phyloP scores from a whole-genome alignment of 2,113 vertebrate genomes.

The Castor canadensis region DNA sequence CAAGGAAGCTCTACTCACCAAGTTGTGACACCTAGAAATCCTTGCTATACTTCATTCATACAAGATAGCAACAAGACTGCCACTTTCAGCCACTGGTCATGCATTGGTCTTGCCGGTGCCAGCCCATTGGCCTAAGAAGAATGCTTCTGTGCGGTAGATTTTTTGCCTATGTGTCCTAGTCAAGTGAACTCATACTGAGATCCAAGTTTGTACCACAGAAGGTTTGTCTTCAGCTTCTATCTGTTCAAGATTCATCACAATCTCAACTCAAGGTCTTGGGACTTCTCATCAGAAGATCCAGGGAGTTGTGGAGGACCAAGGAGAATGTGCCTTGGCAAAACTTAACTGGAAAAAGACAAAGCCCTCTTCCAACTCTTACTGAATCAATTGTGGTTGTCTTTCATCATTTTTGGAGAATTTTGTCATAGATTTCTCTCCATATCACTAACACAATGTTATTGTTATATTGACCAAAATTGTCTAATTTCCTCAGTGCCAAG shows the following conservation, averaged over 20 bases:
- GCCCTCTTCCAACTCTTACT: neutral
- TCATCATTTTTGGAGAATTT: slow-evolving; percentile 34
- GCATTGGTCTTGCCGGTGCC: neutral
- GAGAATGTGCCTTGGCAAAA: slow-evolving; percentile 58
- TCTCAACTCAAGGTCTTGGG: neutral
- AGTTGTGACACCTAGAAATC: slow-evolving; percentile 12
- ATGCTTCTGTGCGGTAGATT: neutral
- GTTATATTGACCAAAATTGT: slow-evolving; percentile 21
- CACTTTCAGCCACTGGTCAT: neutral
- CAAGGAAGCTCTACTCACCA: slow-evolving; percentile 58
- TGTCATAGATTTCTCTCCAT: neutral
- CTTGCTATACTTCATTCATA: slow-evolving; percentile 11
- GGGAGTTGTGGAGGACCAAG: neutral
- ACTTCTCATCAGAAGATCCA: neutral
- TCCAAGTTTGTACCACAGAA: neutral
- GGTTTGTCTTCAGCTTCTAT: neutral
- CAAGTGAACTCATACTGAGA: neutral
- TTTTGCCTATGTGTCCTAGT: neutral
- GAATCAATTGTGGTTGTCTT: slow-evolving; percentile 26
- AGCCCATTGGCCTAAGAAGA: neutral
- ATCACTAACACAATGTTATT: slow-evolving; percentile 34
- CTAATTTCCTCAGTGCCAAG: neutral
- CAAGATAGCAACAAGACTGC: neutral
- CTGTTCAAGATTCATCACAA: neutral
- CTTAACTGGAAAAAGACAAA: slow-evolving; percentile 8